Evolutionary conservation across 2,113 vertebrate genomes (phyloP), one percentile per base, ranked within the genome.

Genomic region (Nothocercus julius): DNA sequence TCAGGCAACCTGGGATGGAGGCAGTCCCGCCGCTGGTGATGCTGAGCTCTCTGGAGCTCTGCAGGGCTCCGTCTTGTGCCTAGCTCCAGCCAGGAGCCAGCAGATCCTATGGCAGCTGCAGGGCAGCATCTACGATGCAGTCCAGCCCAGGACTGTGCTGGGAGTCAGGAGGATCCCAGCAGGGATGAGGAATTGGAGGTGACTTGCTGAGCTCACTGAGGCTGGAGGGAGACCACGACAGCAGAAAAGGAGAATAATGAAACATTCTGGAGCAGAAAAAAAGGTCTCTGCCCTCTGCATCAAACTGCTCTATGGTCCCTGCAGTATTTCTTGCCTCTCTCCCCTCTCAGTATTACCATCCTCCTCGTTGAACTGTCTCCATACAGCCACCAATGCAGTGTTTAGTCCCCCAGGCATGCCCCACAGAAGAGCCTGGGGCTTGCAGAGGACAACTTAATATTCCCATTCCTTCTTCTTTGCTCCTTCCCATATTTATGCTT

Each of bases 381-480:
- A 10, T 42, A 13, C 13, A 42, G 22, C 13, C 36, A 4, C 51
- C 3, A 21, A 49, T 9, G 5, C 49, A 47, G 45, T 49, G 38
- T 21, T 47, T 54, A 3, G 14, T 3, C 7, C 32, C 25, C 28
- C 22, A 54, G 25, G 45, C 7, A 19, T 24, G 24, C 30, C 64
- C 59, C 1, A 1, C 20, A 67, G 54, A 58, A 11, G 56, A 10
- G 11, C 24, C 67, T 22, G 53, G 24, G 68, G 44, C 1, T 0
- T 70, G 69, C 34, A 64, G 53, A 85, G 49, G 25, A n/a, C 64
- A 36, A 8, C 9, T 6, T 2, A 40, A 5, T n/a, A 9, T 30
- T 69, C 36, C 82, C 30, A 0, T 62, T 62, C 32, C 59, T n/a
- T 87, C 30, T 22, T 42, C 42, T 82, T 49, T 42, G 16, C 75